A percentile compares a stretch with the other conserved stretches of the same genome.
Evolutionary conservation across 2,797 vertebrate species (phyloP).

Genomic region (Ceryle rudis): DNA sequence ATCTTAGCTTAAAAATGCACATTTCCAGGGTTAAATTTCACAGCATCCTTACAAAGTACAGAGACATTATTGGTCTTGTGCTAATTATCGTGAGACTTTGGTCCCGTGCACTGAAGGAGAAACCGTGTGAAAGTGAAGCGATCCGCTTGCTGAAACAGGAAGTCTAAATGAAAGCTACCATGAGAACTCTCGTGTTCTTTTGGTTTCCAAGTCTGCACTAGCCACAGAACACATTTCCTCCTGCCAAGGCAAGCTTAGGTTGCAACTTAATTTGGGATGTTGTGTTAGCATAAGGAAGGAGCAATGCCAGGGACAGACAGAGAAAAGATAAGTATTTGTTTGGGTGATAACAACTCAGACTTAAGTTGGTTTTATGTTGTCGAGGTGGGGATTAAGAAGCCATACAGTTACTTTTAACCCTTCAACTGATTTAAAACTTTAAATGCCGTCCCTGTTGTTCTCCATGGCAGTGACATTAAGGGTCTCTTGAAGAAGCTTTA

Average conservation of each 20-base stretch:
- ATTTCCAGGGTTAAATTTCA: neutral
- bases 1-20: neutral
- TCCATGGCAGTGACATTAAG: neutral
- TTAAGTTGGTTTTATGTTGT: neutral
- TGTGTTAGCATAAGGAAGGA: conserved; percentile 27
- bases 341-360: neutral
- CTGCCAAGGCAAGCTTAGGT: neutral
- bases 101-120: neutral
- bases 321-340: conserved; percentile 13
- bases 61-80: neutral
- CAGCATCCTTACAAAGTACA: neutral
- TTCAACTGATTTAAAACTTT: neutral
- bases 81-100: neutral
- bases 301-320: neutral
- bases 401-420: neutral
- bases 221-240: neutral
- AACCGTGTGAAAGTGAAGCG: neutral
- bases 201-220: neutral
- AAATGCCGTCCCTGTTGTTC: neutral
- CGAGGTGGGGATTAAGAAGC: neutral
- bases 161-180: conserved; percentile 18
- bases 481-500: neutral
- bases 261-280: neutral
- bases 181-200: neutral
- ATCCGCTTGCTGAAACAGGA: neutral